A percentile compares a stretch with the other conserved stretches of the same genome.
Evolutionary conservation across 37 sponge, comb jelly and placozoan genomes (phyloP).

Genomic region (Agelas oroides): DNA sequence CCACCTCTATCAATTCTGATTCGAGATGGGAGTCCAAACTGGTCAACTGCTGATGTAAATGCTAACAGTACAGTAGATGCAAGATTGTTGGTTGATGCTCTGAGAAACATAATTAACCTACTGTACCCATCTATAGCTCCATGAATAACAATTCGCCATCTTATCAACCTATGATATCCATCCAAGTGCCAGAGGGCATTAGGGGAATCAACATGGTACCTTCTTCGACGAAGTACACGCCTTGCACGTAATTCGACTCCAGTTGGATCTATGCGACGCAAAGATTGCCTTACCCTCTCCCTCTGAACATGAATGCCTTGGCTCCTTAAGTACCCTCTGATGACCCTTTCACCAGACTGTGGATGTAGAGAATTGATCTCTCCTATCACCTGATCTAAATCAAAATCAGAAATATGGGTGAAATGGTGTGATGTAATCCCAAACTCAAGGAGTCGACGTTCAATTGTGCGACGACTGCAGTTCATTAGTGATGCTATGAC

Average conservation of each 20-base stretch:
- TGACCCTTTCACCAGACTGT: constrained; percentile 30
- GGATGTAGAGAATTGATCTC: background rate
- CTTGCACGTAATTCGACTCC: constrained; percentile 33
- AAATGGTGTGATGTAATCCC: background rate
- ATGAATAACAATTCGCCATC: constrained; percentile 74
- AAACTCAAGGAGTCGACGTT: constrained; percentile 23
- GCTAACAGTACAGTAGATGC: no score
- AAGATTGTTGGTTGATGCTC: no score
- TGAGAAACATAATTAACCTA: no score
- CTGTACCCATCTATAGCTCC: no score
- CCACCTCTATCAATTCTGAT: no score
- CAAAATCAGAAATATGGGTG: constrained; percentile 6
- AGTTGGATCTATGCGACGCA: constrained; percentile 60
- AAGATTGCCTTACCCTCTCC: constrained; percentile 57
- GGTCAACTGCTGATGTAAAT: no score
- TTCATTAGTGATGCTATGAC: constrained; percentile 43
- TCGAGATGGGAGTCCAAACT: no score
- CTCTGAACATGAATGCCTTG: constrained; percentile 45
- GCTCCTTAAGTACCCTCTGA: constrained; percentile 25
- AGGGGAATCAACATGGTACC: constrained; percentile 57
- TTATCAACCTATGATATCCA: constrained; percentile 70
- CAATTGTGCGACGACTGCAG: constrained; percentile 52
- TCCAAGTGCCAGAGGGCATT: constrained; percentile 81
- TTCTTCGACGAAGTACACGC: constrained; percentile 44
- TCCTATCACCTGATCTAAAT: constrained; percentile 23